Evolutionary conservation across 2,113 vertebrate genomes (phyloP), one percentile per base, ranked within the genome.

Genomic region (Cheilinus undulatus): DNA sequence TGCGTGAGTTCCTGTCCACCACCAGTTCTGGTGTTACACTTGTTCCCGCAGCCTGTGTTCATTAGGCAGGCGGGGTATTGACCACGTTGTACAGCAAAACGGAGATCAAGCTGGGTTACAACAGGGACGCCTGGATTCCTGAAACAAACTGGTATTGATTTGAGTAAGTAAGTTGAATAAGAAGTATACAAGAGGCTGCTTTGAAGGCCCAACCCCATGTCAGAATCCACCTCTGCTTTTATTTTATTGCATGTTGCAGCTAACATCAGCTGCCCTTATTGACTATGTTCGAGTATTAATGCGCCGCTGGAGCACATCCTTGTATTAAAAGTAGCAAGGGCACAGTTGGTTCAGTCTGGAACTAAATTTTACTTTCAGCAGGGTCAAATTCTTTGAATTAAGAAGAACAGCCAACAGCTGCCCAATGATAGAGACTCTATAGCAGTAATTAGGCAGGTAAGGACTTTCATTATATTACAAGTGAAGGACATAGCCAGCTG

Each of bases 61-160:
- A 80, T 83, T 87, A 88, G 54, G 43, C 53, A 48, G 61, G 32
- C 28, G 24, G 15, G 23, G 60, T 88, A 92, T 90, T 76, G 86
- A 91, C 81, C 62, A 28, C 26, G 77, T 71, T 81, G 77, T 86
- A 69, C 61, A 78, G 83, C 76, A 84, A 88, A 86, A 63, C 30
- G 46, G 53, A 83, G 82, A 88, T 87, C 87, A 89, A 81, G 58
- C 80, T 69, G 69, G 71, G 84, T 80, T 80, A 76, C 81, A 73
- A 68, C 75, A 71, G 54, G 72, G 68, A 85, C 20, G 56, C 54
- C 19, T 69, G 66, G 62, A 84, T 72, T 88, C 82, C 61, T 38
- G 45, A 88, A 89, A 80, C 87, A 84, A 89, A 88, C 90, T 78
- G 83, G 40, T 87, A 89, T 89, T 81, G 88, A 90, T 90, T 67